Conservation (phyloP, 2,113 vertebrate genomes). For the Paratilapia polleni region DNA sequence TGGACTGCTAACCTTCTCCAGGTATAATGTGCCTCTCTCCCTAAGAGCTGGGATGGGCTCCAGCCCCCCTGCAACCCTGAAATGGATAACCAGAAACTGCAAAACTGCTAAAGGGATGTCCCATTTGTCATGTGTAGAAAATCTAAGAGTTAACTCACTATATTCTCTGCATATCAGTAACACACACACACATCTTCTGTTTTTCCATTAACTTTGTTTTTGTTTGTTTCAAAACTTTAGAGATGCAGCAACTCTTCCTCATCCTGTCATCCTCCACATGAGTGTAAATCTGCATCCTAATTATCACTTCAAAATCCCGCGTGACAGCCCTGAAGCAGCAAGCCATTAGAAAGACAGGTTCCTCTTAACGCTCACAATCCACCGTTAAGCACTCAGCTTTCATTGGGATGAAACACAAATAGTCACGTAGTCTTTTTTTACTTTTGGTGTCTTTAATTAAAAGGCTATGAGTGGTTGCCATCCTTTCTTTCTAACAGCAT, state of each 20-base stretch:
- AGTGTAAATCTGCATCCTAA: slow-evolving; percentile 12
- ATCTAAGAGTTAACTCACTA: background rate
- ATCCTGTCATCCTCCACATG: background rate
- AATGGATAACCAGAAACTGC: background rate
- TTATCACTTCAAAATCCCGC: slow-evolving; percentile 27
- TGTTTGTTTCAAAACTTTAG: background rate
- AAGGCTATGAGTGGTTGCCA: slow-evolving; percentile 10
- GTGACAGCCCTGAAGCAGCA: background rate
- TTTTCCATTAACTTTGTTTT: background rate
- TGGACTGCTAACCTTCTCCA: background rate
- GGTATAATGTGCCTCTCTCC: background rate
- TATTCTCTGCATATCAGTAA: background rate
- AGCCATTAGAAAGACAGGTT: slow-evolving; percentile 6
- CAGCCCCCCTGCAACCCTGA: background rate
- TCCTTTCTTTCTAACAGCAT: slow-evolving; percentile 1
- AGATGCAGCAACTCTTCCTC: background rate
- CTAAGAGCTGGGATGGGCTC: background rate
- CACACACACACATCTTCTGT: background rate
- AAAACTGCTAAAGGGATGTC: background rate
- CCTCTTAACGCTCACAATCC: background rate
- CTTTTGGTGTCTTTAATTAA: slow-evolving; percentile 39
- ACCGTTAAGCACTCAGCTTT: slow-evolving; percentile 8
- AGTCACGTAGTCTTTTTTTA: slow-evolving; percentile 5
- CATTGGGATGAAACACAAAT: slow-evolving; percentile 13
- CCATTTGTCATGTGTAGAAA: background rate